phyloP scores from a whole-genome alignment of 1,140 invertebrate genomes.

The Andricus grossulariae region DNA sequence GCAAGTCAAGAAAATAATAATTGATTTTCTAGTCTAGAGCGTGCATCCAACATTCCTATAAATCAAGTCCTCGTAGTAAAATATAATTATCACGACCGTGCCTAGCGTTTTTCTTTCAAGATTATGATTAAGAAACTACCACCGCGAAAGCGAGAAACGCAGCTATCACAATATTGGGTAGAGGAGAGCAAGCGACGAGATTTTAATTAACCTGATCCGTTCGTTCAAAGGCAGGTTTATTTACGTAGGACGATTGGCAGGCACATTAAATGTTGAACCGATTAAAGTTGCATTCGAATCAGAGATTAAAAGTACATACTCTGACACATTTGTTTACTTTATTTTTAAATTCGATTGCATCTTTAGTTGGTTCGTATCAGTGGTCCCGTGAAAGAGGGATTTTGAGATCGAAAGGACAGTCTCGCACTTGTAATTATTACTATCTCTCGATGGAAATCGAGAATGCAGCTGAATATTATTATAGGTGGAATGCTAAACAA shows the following conservation, averaged over 20 bases:
- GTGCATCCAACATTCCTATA: background rate
- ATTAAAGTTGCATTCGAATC: background rate
- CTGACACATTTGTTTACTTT: constrained; percentile 1
- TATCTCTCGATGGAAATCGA: constrained; percentile 2
- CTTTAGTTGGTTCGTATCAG: constrained; percentile 1
- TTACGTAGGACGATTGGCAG: constrained; percentile 8
- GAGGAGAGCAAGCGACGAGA: constrained; percentile 21
- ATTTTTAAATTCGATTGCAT: constrained; percentile 5
- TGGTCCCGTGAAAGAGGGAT: constrained; percentile 32
- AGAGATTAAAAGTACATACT: background rate
- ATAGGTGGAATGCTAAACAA: background rate
- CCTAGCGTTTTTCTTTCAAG: constrained; percentile 10
- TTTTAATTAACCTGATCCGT: constrained; percentile 27
- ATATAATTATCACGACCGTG: constrained; percentile 26
- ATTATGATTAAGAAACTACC: constrained; percentile 23
- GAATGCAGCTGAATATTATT: constrained; percentile 1
- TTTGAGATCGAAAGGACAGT: constrained; percentile 27
- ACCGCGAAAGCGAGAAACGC: constrained; percentile 47
- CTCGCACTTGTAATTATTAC: constrained; percentile 26
- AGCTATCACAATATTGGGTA: constrained; percentile 59
- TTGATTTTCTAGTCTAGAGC: constrained; percentile 13
- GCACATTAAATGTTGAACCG: constrained; percentile 18
- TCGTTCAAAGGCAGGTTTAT: constrained; percentile 7
- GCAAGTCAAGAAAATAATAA: constrained; percentile 7
- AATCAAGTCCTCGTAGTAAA: constrained; percentile 28